phyloP scores from a whole-genome alignment of 1,140 invertebrate genomes.

The Oreohelix idahoensis region DNA sequence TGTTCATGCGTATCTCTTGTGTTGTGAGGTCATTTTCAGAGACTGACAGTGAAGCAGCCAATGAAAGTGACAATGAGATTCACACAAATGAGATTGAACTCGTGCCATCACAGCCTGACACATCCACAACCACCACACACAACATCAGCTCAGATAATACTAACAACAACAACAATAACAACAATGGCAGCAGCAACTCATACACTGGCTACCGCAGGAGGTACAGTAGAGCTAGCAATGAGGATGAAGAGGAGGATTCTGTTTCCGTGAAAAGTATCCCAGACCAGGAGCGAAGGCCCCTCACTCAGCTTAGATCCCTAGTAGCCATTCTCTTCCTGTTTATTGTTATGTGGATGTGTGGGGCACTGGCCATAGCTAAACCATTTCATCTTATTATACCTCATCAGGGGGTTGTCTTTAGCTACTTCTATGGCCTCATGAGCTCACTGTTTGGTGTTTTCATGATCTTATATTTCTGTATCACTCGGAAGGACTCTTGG shows the following conservation, averaged over 20 bases:
- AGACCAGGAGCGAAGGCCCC: slow-evolving; percentile 86
- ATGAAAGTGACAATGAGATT: slow-evolving; percentile 60
- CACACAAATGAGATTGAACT: slow-evolving; percentile 78
- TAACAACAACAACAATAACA: slow-evolving; percentile 36
- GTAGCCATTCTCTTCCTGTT: slow-evolving; percentile 83
- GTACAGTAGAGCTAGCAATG: slow-evolving; percentile 74
- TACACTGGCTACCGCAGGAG: slow-evolving; percentile 24
- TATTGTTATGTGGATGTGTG: slow-evolving; percentile 82
- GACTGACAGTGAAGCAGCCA: slow-evolving; percentile 51
- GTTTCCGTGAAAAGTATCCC: slow-evolving; percentile 81
- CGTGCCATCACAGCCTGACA: slow-evolving; percentile 58
- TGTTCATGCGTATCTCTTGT: slow-evolving; percentile 84
- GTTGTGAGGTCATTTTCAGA: slow-evolving; percentile 74
- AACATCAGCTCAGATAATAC: slow-evolving; percentile 19
- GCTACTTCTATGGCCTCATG: slow-evolving; percentile 83
- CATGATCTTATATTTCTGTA: slow-evolving; percentile 87
- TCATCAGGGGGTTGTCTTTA: slow-evolving; percentile 84
- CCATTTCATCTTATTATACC: slow-evolving; percentile 75
- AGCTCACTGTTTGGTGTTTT: slow-evolving; percentile 84
- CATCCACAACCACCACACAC: slow-evolving; percentile 49
- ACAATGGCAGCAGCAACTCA: slow-evolving; percentile 5
- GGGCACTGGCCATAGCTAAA: slow-evolving; percentile 76
- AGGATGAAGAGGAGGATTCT: slow-evolving; percentile 48
- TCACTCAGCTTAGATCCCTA: slow-evolving; percentile 85
- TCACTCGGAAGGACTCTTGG: slow-evolving; percentile 86